Base-by-base conservation (phyloP, 2,888 invertebrate genomes). In the Ernsta delagoae region DNA sequence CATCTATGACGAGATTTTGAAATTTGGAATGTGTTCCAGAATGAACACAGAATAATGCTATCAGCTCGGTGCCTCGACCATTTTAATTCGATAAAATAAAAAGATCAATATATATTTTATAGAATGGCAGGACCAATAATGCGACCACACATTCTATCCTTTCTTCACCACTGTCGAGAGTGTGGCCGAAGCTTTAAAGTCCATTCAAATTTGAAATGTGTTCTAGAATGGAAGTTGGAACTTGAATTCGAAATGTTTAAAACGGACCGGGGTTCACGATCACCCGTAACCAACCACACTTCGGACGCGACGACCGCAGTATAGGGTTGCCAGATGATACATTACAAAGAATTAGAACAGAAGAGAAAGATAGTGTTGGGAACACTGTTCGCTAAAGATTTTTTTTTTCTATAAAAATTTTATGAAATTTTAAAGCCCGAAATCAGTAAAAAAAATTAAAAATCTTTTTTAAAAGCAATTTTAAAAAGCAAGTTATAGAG, bases 271-370 rank as follows among this genome's bases (percentile, higher is more conserved):
- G 68, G 57, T 62, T 62, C 57, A 57, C 57, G 62, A 68, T 68
- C 61, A 48, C 61, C 61, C 68, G 68, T 62, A 68, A 68, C 68
- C 68, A 68, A 68, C 68, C 68, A 48, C 68, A 50, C 56, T 56
- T 57, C 67, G 57, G 68, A 62, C 57, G 62, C 36, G 36, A 16
- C 45, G 56, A 57, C 62, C 57, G 50, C 48, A 9, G 7, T 4
- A 36, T 59, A 68, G 68, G 68, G 68, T 59, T 68, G 68, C 12
- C 39, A 43, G 36, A 11, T n/a, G 6, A 8, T 6, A 12, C 48
- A 48, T 11, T 12, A n/a, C n/a, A n/a, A n/a, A 1, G 12, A 48
- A 12, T 39, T 39, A 8, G 6, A 39, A 39, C 5, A 5, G 39
- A 39, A 6, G 6, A 48, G 5, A 45, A 45, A 45, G n/a, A 5